Evolutionary conservation across 2,113 vertebrate genomes (phyloP).

Genomic region (Cricetomys ansorgei): DNA sequence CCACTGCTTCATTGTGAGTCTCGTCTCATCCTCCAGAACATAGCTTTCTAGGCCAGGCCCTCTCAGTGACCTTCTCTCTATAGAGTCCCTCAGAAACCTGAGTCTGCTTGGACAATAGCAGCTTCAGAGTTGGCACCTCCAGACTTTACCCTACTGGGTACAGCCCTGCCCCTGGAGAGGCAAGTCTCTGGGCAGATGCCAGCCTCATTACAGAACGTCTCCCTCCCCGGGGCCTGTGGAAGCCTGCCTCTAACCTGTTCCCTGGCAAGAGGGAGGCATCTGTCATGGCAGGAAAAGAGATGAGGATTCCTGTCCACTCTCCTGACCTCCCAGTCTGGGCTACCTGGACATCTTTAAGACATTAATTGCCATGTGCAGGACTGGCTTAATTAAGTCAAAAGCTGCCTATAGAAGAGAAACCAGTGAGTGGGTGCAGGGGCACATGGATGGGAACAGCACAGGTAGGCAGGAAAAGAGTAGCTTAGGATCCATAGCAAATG

Average conservation of each 20-base stretch:
- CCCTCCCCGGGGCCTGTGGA: constrained; percentile 30
- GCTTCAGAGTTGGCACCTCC: neutral
- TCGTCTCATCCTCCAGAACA: neutral
- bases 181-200: constrained; percentile 23
- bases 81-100: neutral
- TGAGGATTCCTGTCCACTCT: neutral
- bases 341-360: constrained; percentile 31
- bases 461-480: neutral
- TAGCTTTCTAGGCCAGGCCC: neutral
- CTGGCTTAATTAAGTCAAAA: neutral
- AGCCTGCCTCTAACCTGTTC: neutral
- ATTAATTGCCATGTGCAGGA: neutral
- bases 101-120: neutral
- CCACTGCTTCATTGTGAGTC: neutral
- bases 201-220: constrained; percentile 11
- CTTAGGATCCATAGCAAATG: neutral
- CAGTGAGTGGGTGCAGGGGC: neutral
- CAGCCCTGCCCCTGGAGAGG: neutral
- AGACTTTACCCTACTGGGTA: neutral
- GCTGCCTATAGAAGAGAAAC: neutral
- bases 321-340: neutral
- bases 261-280: neutral
- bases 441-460: constrained; percentile 13
- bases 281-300: neutral
- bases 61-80: neutral